Base-by-base conservation (phyloP, 2,888 invertebrate genomes). In the Unio pictorum region DNA sequence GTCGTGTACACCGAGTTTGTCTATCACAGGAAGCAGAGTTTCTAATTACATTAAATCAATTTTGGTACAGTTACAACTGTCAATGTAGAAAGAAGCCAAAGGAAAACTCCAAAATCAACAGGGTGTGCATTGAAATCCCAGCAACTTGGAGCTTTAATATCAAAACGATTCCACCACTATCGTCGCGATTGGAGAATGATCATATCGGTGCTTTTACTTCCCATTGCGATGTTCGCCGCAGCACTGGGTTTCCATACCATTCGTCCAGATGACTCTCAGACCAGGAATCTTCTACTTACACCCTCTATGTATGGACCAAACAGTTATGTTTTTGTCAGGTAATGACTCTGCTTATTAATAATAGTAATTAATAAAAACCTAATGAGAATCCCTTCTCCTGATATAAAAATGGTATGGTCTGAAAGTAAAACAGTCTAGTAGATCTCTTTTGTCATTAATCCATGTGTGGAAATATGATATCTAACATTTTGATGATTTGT, bases 131-230 rank as follows among this genome's bases (percentile, higher is more conserved):
- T 45, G 45, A 45, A 45, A 15, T 0, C 45, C 4, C 45, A 45
- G 4, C 86, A 86, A 71, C 81, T 83, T 59, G 65, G 67, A 57
- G 88, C 89, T 6, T 76, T 91, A 11, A 67, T 90, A 20, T 70
- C 80, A 17, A 91, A 91, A 73, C 83, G 91, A 1, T 85, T 87
- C 69, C 85, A 88, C 71, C 90, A 91, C 80, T 88, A 88, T 69
- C 80, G 84, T 5, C 79, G 89, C 34, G 85, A 89, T 79, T 88
- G 87, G 87, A 78, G 86, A 55, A 83, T 86, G 69, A 77, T 87
- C 54, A n/a, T 89, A 30, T 83, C 87, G 3, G 77, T 86, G 28
- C 68, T 91, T 17, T 45, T 90, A n/a, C 79, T 91, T 61, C 91
- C 91, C 4, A 79, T 88, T 62, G 8, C 89, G 4, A 86, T 90